Conservation (phyloP, 2,797 vertebrate genomes). For the Anguilla anguilla region DNA sequence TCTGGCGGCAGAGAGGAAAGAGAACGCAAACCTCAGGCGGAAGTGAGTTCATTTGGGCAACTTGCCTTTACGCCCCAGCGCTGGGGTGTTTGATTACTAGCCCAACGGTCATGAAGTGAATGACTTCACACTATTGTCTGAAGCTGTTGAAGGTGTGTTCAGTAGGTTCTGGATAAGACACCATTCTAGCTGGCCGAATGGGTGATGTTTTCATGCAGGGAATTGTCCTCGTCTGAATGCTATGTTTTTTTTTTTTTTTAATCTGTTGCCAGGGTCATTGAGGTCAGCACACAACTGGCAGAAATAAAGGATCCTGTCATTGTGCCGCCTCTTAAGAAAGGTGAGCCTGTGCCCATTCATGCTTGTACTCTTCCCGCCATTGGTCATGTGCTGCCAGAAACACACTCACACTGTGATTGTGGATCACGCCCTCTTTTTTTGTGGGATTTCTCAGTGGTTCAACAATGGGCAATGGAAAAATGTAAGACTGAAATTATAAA, state of each 20-base stretch:
- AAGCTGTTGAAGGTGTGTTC: background rate
- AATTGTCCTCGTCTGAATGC: background rate
- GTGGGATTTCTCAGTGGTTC: too few relatives aligned
- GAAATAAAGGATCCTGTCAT: background rate
- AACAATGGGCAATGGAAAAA: background rate
- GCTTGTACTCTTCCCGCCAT: background rate
- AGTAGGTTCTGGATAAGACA: background rate
- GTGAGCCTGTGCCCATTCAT: background rate
- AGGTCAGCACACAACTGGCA: background rate
- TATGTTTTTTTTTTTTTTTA: background rate
- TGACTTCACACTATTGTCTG: background rate
- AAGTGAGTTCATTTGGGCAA: background rate
- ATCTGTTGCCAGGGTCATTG: background rate
- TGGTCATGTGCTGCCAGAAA: too few relatives aligned
- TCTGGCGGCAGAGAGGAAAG: background rate
- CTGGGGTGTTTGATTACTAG: background rate
- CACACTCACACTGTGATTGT: too few relatives aligned
- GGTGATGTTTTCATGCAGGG: background rate
- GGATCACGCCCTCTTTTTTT: too few relatives aligned
- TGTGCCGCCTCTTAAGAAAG: background rate
- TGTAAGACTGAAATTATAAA: background rate
- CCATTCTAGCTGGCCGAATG: background rate
- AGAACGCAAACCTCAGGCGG: background rate
- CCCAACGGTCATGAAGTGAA: background rate
- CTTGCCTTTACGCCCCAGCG: background rate